Base-by-base conservation (phyloP, 2,113 vertebrate genomes). In the Cochlearius cochlearius region DNA sequence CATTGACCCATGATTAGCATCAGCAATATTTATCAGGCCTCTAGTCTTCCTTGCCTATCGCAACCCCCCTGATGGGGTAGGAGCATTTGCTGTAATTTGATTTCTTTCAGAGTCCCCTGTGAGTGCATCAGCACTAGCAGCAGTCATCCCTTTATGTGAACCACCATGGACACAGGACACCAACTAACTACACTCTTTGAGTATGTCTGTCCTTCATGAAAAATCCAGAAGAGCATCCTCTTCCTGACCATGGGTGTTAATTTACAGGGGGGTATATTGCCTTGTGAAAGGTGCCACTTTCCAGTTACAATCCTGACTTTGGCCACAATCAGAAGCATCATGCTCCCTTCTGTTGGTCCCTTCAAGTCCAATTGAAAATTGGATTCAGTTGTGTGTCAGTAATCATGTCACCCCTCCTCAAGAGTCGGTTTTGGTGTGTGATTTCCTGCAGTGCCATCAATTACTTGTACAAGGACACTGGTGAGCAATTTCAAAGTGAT, bases 21-120 rank as follows among this genome's bases (percentile, higher is more conserved):
- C 49, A 87, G n/a, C 18, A 67, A 15, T 59, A 41, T 73, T 72
- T 84, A 19, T 68, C 36, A 45, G 15, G 2, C 8, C 10, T 59
- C 21, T 55, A 55, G 21, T 18, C n/a, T 25, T 27, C 21, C 75
- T 74, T 89, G 9, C 8, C 34, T 79, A 15, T 22, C 82, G 36
- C 29, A 71, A 22, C 2, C 5, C 29, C 26, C 0, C 9, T 73
- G 55, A 30, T 18, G 4, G 47, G 21, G 7, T 34, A 3, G 2
- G 32, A 59, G 3, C 5, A 30, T 63, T 77, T 88, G 10, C 18
- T 88, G 29, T 41, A 60, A 66, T 52, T 32, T 50, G 15, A 82
- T 6, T 38, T 89, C 34, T 53, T 80, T 34, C 25, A 47, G 55
- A 32, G 49, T 52, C 4, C 8, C 77, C 29, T 69, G 25, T 11